A percentile compares a stretch with the other conserved stretches of the same genome.
phyloP scores from a whole-genome alignment of 2,797 vertebrate species.

The Lepidocolaptes lacrymiger region DNA sequence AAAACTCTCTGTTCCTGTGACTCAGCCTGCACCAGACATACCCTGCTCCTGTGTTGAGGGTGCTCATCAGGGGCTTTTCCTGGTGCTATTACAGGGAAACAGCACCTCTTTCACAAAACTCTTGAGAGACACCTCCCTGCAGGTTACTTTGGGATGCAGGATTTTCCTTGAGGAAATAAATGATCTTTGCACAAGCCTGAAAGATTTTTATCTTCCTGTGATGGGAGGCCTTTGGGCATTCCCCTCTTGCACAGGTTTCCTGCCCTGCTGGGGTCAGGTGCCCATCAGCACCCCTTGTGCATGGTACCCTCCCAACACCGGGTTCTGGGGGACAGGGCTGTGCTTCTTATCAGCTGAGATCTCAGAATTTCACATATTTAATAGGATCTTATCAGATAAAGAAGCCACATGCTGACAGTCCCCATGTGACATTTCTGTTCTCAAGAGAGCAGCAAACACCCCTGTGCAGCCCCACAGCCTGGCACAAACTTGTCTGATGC shows the following conservation, averaged over 20 bases:
- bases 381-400: background rate
- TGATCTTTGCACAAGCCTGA: background rate
- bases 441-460: background rate
- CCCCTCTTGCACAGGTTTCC: background rate
- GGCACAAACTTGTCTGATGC: background rate
- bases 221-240: background rate
- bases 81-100: accelerated
- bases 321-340: too few species aligned
- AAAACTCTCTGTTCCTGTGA: background rate
- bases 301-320: accelerated
- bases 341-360: background rate
- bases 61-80: background rate
- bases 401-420: background rate
- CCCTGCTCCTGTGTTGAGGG: background rate
- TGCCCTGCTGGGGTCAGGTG: background rate
- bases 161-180: background rate
- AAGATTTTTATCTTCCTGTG: background rate
- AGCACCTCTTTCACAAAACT: background rate
- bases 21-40: background rate
- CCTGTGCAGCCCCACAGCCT: background rate
- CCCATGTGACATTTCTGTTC: background rate
- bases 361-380: background rate
- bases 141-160: background rate
- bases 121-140: background rate
- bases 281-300: background rate